phyloP scores from a whole-genome alignment of 2,888 invertebrate species.

The Cephus rjabovi region DNA sequence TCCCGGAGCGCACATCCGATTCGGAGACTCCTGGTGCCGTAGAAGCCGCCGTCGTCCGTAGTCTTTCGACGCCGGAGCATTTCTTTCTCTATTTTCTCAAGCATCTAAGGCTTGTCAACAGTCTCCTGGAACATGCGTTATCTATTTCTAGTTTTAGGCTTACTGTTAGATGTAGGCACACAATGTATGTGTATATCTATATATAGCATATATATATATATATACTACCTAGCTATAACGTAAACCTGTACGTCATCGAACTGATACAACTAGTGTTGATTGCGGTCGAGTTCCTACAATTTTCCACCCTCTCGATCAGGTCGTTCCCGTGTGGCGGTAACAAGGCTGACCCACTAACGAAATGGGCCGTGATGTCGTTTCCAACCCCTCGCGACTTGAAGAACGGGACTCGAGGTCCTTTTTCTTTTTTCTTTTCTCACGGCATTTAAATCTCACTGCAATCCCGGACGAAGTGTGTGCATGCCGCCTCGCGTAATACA shows the following conservation, averaged over 20 bases:
- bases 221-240: background rate
- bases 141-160: background rate
- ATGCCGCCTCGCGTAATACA: background rate
- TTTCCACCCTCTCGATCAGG: slow-evolving; percentile 16
- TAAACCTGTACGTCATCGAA: background rate
- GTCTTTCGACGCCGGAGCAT: slow-evolving; percentile 4
- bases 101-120: background rate
- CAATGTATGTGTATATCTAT: background rate
- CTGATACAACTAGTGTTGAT: background rate
- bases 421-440: background rate
- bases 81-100: background rate
- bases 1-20: slow-evolving; percentile 53
- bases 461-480: background rate
- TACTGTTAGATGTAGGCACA: background rate
- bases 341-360: slow-evolving; percentile 50
- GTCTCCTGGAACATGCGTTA: background rate
- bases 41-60: slow-evolving; percentile 20
- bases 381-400: slow-evolving; percentile 11
- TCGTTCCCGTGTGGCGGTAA: slow-evolving; percentile 30
- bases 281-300: background rate
- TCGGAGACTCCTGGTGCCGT: slow-evolving; percentile 44
- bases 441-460: background rate
- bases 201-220: background rate
- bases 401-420: background rate
- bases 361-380: slow-evolving; percentile 37